Evolutionary conservation across 2,888 invertebrate species (phyloP).

Genomic region (Myopa testacea): DNA sequence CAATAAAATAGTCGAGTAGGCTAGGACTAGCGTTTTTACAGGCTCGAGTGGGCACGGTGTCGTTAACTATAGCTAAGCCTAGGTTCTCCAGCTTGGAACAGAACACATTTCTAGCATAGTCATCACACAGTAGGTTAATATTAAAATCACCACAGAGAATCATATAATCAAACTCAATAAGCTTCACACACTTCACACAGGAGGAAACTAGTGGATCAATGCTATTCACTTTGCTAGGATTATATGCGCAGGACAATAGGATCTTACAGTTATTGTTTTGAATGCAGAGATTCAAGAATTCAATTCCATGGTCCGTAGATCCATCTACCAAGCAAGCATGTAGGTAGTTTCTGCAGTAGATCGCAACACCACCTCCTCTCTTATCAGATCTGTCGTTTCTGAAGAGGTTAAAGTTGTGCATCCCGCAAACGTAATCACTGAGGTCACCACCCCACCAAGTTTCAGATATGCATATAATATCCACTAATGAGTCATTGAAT

Average conservation of each 20-base stretch:
- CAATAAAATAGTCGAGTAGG: background rate
- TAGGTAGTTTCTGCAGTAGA: background rate
- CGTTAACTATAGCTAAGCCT: background rate
- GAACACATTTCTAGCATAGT: background rate
- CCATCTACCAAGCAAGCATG: background rate
- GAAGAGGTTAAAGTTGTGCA: background rate
- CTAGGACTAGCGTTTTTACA: background rate
- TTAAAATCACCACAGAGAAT: constrained; percentile 6
- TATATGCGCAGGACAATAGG: background rate
- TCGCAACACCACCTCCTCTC: background rate
- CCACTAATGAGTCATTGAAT: background rate
- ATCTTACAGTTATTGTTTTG: background rate
- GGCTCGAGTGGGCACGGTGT: background rate
- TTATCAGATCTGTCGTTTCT: background rate
- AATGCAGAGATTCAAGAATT: background rate
- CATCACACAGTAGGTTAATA: background rate
- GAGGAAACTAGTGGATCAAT: background rate
- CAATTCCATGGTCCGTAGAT: background rate
- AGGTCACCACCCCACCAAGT: background rate
- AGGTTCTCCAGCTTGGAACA: background rate
- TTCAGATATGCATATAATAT: constrained; percentile 1
- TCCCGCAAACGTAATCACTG: background rate
- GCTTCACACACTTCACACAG: background rate
- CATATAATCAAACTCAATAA: background rate
- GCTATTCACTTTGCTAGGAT: background rate